These are phyloP conservation scores for Nomada goodeniana DNA, from an alignment of 2,888 invertebrate genomes.

Conservation along the genomic window DNA sequence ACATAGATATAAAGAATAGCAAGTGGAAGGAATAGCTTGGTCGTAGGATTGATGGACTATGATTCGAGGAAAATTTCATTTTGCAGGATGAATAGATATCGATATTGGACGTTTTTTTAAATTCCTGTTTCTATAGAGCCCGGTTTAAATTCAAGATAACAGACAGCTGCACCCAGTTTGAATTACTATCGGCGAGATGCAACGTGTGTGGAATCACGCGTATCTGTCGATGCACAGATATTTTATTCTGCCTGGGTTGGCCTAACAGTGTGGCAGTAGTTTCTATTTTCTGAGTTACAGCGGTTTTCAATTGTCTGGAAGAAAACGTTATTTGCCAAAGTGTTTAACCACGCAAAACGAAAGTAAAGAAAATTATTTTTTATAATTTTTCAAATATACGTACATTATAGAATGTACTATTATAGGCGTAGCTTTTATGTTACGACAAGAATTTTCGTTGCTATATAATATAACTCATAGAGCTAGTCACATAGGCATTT, in stretches of 20 bases:
- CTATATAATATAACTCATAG: too few species aligned
- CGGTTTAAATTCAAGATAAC: conserved; percentile 43
- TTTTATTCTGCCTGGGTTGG: not conserved
- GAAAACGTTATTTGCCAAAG: not conserved
- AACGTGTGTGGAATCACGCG: conserved; percentile 18
- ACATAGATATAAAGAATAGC: not conserved
- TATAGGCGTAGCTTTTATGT: too few species aligned
- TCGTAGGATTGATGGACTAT: too few species aligned
- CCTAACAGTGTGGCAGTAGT: not conserved
- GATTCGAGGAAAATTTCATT: conserved; percentile 44
- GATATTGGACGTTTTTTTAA: conserved; percentile 31
- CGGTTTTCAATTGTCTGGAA: not conserved
- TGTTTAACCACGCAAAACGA: too few species aligned
- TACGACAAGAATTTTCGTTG: too few species aligned
- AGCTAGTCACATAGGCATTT: too few species aligned
- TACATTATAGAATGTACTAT: too few species aligned
- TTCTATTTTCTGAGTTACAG: conserved; percentile 8
- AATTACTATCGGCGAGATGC: conserved; percentile 35
- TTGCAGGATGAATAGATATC: conserved; percentile 31
- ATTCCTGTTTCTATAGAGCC: not conserved
- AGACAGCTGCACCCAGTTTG: conserved; percentile 38
- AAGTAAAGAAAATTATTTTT: too few species aligned
- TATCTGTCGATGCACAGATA: conserved; percentile 14
- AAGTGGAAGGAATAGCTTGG: not conserved
- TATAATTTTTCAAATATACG: too few species aligned